Evolutionary conservation across 2,888 invertebrate genomes (phyloP).

Genomic region (Patella ulyssiponensis): DNA sequence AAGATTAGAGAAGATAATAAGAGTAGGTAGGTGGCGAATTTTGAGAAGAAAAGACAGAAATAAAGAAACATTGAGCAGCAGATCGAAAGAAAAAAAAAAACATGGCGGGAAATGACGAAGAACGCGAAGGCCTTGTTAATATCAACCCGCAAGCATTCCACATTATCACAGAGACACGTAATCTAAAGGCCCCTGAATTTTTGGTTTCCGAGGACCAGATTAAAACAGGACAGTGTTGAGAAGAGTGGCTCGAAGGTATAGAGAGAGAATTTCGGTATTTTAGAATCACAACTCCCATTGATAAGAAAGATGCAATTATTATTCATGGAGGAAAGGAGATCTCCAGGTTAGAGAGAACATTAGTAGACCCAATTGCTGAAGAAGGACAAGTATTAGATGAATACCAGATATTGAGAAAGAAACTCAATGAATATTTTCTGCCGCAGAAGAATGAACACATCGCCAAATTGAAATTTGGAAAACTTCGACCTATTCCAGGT

Average conservation of each 20-base stretch:
- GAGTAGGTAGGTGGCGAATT: no score
- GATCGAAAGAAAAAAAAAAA: no score
- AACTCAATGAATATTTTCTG: constrained; percentile 29
- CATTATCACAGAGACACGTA: neutral
- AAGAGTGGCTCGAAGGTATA: constrained; percentile 29
- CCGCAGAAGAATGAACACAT: constrained; percentile 21
- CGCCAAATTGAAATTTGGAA: neutral
- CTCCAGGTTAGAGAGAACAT: constrained; percentile 17
- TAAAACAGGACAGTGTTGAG: constrained; percentile 12
- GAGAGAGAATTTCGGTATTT: constrained; percentile 30
- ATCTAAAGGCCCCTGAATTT: no score
- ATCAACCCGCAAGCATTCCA: no score
- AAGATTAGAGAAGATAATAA: no score
- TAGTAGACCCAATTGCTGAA: constrained; percentile 15
- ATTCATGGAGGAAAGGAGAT: constrained; percentile 27
- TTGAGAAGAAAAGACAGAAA: no score
- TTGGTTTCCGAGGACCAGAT: no score
- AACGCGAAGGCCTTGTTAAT: no score
- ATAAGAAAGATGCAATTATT: constrained; percentile 11
- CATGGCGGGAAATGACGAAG: no score
- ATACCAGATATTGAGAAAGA: constrained; percentile 21
- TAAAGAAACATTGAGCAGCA: no score
- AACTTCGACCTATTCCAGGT: no score
- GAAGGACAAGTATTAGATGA: constrained; percentile 7
- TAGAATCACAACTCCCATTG: constrained; percentile 18